Evolutionary conservation across 1,140 invertebrate species (phyloP).

Genomic region (Stegodyphus dumicola): DNA sequence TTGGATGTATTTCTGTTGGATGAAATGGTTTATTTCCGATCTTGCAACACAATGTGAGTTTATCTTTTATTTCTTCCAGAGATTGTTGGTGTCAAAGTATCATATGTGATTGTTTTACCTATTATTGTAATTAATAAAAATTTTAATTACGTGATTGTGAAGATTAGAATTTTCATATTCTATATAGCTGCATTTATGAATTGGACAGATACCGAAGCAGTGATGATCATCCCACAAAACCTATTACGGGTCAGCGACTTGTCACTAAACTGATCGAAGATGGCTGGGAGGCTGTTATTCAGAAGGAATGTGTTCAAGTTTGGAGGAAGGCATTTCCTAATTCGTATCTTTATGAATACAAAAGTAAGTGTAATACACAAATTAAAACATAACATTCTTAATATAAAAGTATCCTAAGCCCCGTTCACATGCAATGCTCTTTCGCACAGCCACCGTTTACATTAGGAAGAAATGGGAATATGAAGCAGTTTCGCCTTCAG

Average conservation of each 20-base stretch:
- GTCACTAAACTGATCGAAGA: conserved; percentile 52
- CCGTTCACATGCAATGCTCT: too few species aligned
- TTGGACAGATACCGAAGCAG: conserved; percentile 40
- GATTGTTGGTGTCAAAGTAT: background rate
- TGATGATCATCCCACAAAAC: conserved; percentile 36
- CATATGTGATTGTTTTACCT: too few species aligned
- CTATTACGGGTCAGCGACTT: conserved; percentile 4
- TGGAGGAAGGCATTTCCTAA: conserved; percentile 67
- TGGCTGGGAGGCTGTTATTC: conserved; percentile 67
- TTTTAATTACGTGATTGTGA: background rate
- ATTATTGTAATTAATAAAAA: too few species aligned
- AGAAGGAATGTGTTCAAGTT: conserved; percentile 65
- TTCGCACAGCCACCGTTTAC: too few species aligned
- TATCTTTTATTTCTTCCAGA: conserved; percentile 1
- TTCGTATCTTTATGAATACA: conserved; percentile 68
- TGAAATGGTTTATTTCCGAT: conserved; percentile 29
- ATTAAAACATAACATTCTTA: background rate
- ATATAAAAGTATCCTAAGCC: too few species aligned
- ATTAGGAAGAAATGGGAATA: too few species aligned
- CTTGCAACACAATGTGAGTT: conserved; percentile 31
- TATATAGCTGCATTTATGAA: conserved; percentile 50
- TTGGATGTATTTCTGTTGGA: conserved; percentile 30
- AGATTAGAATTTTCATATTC: conserved; percentile 9
- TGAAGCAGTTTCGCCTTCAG: too few species aligned
- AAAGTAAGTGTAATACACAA: conserved; percentile 65